A percentile compares a stretch with the other conserved stretches of the same genome.
These are phyloP conservation scores for Pyrrhura leucotis DNA, from an alignment of 2,797 vertebrate species.

Conservation along the genomic window DNA sequence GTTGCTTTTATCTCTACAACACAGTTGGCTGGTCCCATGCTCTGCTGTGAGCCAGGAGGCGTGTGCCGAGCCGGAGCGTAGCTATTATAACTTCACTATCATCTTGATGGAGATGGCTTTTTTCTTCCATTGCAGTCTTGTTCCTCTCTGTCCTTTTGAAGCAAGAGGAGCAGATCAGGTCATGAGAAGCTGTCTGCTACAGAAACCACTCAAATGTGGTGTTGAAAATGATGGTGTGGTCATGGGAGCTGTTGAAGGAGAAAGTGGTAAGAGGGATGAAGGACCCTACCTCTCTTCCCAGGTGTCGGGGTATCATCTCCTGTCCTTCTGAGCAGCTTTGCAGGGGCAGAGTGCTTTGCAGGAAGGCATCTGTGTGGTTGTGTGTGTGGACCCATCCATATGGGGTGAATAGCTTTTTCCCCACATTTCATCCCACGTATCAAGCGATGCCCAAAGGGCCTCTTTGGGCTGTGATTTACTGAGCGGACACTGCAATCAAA, in stretches of 20 bases:
- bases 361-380: neutral
- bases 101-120: neutral
- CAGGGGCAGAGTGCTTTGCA: neutral
- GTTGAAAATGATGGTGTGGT: neutral
- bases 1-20: neutral
- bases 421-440: neutral
- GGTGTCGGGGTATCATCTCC: fast-evolving
- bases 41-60: neutral
- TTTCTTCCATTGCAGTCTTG: neutral
- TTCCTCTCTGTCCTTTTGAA: neutral
- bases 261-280: neutral
- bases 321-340: neutral
- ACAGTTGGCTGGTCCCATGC: neutral
- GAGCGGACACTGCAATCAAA: neutral
- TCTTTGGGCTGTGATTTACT: neutral
- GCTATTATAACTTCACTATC: neutral
- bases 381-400: too few species aligned
- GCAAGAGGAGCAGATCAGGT: neutral
- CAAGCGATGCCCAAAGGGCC: neutral
- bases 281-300: neutral
- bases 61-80: too few species aligned
- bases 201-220: neutral
- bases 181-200: neutral
- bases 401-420: neutral
- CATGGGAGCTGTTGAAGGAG: neutral